Evolutionary conservation across 2,888 invertebrate species (phyloP).

Genomic region (Epiblema foenella): DNA sequence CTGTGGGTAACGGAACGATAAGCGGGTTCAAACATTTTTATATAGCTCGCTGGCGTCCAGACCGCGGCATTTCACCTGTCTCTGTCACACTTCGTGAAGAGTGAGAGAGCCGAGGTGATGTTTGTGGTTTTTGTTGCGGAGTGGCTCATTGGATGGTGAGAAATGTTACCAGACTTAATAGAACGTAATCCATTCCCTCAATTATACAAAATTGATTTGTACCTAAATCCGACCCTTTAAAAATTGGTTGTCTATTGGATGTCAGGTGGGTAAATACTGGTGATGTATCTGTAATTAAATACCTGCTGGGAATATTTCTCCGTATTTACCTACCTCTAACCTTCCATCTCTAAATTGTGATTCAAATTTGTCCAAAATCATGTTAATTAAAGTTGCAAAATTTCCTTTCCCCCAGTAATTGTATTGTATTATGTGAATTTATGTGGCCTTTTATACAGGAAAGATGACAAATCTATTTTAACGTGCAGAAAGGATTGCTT

Average conservation of each 20-base stretch:
- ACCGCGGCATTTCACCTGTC: neutral
- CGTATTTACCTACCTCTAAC: no score
- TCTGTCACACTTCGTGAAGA: neutral
- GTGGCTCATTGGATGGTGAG: slow-evolving; percentile 1
- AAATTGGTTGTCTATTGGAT: neutral
- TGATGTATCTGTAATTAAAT: no score
- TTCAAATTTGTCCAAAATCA: neutral
- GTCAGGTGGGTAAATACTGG: no score
- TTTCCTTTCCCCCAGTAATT: neutral
- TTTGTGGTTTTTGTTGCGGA: slow-evolving; percentile 3
- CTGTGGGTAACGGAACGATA: no score
- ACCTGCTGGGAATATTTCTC: no score
- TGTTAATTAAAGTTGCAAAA: neutral
- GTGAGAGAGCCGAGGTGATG: neutral
- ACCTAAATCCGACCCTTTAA: neutral
- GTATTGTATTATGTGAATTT: neutral
- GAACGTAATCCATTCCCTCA: neutral
- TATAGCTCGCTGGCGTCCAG: no score
- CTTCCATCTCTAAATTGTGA: no score
- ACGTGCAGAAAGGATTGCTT: neutral
- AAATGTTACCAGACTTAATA: slow-evolving; percentile 24
- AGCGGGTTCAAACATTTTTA: no score
- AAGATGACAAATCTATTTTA: neutral
- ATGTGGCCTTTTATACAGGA: neutral
- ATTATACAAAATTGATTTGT: neutral